These are phyloP conservation scores for Battus philenor DNA, from an alignment of 1,140 invertebrate genomes.

Conservation along the genomic window DNA sequence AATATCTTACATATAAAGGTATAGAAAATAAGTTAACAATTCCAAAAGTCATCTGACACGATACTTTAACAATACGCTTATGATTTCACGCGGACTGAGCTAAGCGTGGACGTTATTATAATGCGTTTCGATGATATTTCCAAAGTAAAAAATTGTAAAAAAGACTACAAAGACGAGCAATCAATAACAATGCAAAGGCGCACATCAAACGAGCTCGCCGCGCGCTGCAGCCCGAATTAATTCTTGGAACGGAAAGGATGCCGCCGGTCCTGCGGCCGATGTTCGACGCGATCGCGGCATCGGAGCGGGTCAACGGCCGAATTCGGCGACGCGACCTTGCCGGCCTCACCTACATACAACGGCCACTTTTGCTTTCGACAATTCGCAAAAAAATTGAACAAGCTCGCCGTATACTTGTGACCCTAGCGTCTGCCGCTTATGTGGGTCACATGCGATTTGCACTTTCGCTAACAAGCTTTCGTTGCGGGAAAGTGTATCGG, in stretches of 20 bases:
- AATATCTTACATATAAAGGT: too few species aligned
- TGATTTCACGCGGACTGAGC: too few species aligned
- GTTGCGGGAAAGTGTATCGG: not conserved
- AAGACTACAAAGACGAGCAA: too few species aligned
- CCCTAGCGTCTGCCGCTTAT: conserved; percentile 17
- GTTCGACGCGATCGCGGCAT: conserved; percentile 10
- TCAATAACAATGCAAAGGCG: conserved; percentile 10
- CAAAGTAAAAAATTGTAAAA: too few species aligned
- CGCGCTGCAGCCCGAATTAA: not conserved
- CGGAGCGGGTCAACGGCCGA: conserved; percentile 22
- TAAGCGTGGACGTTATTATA: too few species aligned
- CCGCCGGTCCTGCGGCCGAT: conserved; percentile 10
- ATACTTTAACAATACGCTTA: too few species aligned
- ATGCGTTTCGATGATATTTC: too few species aligned
- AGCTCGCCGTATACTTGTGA: conserved; percentile 11
- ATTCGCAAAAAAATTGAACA: conserved; percentile 59
- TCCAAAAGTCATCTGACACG: too few species aligned
- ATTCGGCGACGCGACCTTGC: conserved; percentile 64
- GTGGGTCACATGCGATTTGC: conserved; percentile 16
- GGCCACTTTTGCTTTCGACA: conserved; percentile 71
- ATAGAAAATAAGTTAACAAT: too few species aligned
- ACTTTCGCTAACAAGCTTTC: conserved; percentile 6
- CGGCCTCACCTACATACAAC: conserved; percentile 63
- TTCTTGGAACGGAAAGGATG: conserved; percentile 17
- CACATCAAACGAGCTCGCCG: conserved; percentile 5